Evolutionary conservation across 1,140 invertebrate genomes (phyloP), one percentile per base, ranked within the genome.

Genomic region (Drosophila gunungcola): DNA sequence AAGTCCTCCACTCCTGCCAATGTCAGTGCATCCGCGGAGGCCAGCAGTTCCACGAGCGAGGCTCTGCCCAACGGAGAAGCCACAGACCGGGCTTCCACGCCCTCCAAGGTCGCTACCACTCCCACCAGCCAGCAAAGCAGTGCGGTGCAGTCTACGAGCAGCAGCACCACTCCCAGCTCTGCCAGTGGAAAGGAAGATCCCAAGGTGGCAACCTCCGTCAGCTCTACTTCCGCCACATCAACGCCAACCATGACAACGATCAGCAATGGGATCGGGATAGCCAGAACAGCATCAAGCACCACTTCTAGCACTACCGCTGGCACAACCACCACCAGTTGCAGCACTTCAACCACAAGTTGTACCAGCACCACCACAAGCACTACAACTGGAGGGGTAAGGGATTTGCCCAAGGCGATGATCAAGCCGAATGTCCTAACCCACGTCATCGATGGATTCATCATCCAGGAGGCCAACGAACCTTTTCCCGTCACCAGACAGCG

Each of bases 341-440:
- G 25, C 60, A 54, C 41, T 39, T 45, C 32, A n/a, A 57, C 38
- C 6, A 41, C 51, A 1, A 45, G 13, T 27, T 67, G 83, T 7
- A 72, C 52, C 21, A 75, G 46, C 2, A 73, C 60, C 54, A 41
- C 72, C 48, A 76, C 64, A 51, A 45, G 65, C 48, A 36, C 51
- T 21, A 21, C 51, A 34, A 58, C 54, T 52, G 56, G 55, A 49
- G 58, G 58, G 6, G 13, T 16, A 4, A 93, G 96, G 81, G 94
- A 94, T 25, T 91, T 96, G 42, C 97, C 97, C n/a, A 98, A 98
- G 92, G 97, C 97, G 0, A 97, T 99, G 95, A 97, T 99, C 0
- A 98, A 98, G 93, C 98, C 98, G 1, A 98, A 98, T 90, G 97
- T 99, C 3, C 93, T 99, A 6, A 99, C 98, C 0, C 98, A 99